Evolutionary conservation across 1,140 invertebrate species (phyloP), one percentile per base, ranked within the genome.

Genomic region (Lepidurus packardi): DNA sequence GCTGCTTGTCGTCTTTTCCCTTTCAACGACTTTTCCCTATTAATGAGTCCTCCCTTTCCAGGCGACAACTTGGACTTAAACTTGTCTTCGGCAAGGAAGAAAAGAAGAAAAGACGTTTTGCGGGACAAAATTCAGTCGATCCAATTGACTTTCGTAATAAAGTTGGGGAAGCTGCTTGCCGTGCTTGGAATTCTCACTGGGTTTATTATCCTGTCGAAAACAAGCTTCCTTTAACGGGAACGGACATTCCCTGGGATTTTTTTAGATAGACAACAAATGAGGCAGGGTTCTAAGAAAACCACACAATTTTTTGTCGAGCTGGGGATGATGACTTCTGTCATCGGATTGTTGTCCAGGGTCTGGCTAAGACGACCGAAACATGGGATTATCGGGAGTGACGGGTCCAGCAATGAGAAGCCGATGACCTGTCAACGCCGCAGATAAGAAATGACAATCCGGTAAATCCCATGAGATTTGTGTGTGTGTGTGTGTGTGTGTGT

Each of bases 1-100:
- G 53, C 53, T 9, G 53, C 53, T 9, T 21, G 16, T 65, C 53
- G 53, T 65, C 21, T 21, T 21, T 65, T 16, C 16, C 53, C 53
- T 65, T 65, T 65, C 53, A 65, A 65, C 53, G 53, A 16, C 53
- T 65, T n/a, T 21, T 65, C 53, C 53, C 53, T 65, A 65, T 65
- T 65, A 65, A 65, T 65, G 21, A 65, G 53, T 13, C 53, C 21
- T 16, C 9, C 13, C 53, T 65, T 9, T 9, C 53, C 7, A 34
- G 0, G 53, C 53, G 53, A 65, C 53, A 65, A 34, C 13, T 65
- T 13, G 53, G 53, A 65, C 53, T 65, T 65, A 1, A n/a, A 11
- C 13, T 7, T 7, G 16, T 16, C 53, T 65, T 65, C 13, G 16
- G 16, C 21, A 7, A 65, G 53, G 34, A 34, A 65, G 45, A 11